Evolutionary conservation across 2,888 invertebrate genomes (phyloP), one percentile per base, ranked within the genome.

Genomic region (Noctua comes): DNA sequence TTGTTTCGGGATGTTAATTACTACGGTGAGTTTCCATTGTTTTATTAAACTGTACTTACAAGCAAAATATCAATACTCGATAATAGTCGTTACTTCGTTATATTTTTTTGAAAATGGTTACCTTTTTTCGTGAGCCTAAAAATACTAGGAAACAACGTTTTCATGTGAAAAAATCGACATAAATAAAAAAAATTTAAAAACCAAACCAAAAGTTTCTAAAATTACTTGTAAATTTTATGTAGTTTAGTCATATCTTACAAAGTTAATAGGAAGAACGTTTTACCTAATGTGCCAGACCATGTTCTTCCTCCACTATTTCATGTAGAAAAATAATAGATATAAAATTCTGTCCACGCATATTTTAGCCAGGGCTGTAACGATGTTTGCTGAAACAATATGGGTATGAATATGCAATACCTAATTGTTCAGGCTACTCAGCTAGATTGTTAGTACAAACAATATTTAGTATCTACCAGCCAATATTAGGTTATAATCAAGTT

Each of bases 361-460:
- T 64, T 51, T 51, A 51, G 31, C 8, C 1, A 31, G n/a, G 16
- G 13, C 21, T 1, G 48, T 51, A 69, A 69, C 59, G 11, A 62
- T 80, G 51, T 51, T 78, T 62, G 21, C 31, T 21, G 27, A 70
- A 71, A 70, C 21, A 62, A 80, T 64, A 71, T 64, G 31, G 27
- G 11, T 69, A 73, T 69, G 59, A 80, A 71, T 78, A 70, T 80
- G 51, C 27, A 80, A 46, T 31, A 7, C n/a, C 18, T 80, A 64
- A 80, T 54, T 64, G 62, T 78, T 43, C 16, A 6, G 62, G 3
- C 70, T 62, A 21, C 40, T 79, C 68, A 18, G 57, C 48, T 16
- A 43, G 27, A 48, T 77, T 59, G 27, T 40, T 59, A 48, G 24
- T 31, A 40, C 59, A 2, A 48, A 59, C 57, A 77, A 57, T 77